These are phyloP conservation scores for Gnatocerus cornutus DNA, from an alignment of 2,888 invertebrate genomes.

Conservation along the genomic window DNA sequence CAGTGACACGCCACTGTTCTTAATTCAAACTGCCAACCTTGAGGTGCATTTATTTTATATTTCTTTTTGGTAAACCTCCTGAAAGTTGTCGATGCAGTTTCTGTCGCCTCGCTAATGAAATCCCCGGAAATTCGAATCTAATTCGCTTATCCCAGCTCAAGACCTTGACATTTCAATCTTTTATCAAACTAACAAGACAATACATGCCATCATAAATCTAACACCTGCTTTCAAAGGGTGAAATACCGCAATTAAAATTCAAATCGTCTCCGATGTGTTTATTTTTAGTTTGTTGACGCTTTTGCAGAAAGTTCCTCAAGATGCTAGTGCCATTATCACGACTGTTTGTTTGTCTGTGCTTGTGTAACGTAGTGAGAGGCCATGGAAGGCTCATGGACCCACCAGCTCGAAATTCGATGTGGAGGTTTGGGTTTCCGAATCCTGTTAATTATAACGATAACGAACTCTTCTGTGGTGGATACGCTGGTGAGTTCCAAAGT, in stretches of 20 bases:
- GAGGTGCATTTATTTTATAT: conserved; percentile 22
- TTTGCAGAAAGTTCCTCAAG: conserved; percentile 38
- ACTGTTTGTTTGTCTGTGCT: conserved; percentile 23
- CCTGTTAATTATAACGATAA: conserved; percentile 96
- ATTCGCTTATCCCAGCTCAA: not conserved
- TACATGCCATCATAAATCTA: not conserved
- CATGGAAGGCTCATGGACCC: conserved; percentile 95
- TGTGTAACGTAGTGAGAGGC: conserved; percentile 74
- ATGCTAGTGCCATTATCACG: conserved; percentile 43
- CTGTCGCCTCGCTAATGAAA: not conserved
- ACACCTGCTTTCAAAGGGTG: conserved; percentile 15
- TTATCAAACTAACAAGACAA: not conserved
- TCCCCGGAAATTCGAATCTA: conserved; percentile 12
- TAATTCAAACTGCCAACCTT: conserved; percentile 14
- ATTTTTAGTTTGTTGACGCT: conserved; percentile 31
- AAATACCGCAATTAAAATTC: conserved; percentile 22
- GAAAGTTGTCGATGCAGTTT: conserved; percentile 35
- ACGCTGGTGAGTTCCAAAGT: conserved; percentile 77
- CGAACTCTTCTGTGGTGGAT: conserved; percentile 94
- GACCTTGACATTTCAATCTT: conserved; percentile 30
- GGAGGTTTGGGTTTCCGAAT: conserved; percentile 95
- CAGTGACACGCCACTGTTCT: conserved; percentile 18
- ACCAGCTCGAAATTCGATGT: conserved; percentile 94
- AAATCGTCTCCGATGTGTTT: conserved; percentile 10
- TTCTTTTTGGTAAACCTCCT: conserved; percentile 20